Evolutionary conservation across 2,797 vertebrate species (phyloP).

Genomic region (Eleutherodactylus coqui): DNA sequence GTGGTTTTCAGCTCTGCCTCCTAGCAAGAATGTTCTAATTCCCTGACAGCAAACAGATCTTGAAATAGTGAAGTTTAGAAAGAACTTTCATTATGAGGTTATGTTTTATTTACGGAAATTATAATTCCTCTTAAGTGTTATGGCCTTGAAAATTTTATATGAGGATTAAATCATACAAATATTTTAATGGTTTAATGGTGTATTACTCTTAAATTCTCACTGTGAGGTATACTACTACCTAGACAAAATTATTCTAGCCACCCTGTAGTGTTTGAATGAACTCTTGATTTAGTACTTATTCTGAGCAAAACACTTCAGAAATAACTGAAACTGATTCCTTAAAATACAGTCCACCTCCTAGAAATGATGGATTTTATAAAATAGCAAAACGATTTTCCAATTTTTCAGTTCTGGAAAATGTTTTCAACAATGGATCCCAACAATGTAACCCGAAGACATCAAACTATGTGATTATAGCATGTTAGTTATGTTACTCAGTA

Average conservation of each 20-base stretch:
- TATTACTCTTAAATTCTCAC: background rate
- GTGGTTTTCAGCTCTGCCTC: no score
- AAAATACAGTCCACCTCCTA: background rate
- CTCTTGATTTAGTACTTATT: background rate
- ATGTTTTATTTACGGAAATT: no score
- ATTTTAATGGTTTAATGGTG: slow-evolving; percentile 1
- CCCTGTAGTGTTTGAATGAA: background rate
- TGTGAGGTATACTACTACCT: background rate
- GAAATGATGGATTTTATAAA: background rate
- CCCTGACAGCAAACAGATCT: no score
- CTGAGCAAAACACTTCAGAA: background rate
- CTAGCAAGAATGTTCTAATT: no score
- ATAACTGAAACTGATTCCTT: background rate
- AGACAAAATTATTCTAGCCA: background rate
- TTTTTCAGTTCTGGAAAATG: background rate
- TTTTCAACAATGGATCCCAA: background rate
- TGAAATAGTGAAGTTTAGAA: no score
- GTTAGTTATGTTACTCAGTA: no score
- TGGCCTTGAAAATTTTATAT: no score
- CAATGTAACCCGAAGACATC: background rate
- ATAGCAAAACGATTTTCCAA: background rate
- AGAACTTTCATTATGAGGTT: no score
- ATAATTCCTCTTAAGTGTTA: no score
- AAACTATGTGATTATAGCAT: background rate
- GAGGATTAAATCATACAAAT: background rate